A percentile compares a stretch with the other conserved stretches of the same genome.
These are phyloP conservation scores for Arizona elegans DNA, from an alignment of 2,113 vertebrate species.

Conservation along the genomic window DNA sequence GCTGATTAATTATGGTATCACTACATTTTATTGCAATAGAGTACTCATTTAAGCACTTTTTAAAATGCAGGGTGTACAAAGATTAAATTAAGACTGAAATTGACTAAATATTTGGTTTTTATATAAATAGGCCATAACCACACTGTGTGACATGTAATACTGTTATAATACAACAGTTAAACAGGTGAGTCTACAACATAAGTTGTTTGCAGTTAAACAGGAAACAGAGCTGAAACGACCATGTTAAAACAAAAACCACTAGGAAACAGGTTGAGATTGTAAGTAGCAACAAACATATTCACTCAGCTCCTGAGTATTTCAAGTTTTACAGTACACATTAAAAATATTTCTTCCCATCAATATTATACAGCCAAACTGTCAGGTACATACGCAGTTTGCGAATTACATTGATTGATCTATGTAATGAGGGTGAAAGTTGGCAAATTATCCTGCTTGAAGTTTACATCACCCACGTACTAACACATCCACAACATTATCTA, in stretches of 20 bases:
- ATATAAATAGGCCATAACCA: conserved; percentile 89
- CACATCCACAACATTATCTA: conserved; percentile 65
- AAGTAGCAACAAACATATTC: conserved; percentile 79
- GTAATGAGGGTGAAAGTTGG: conserved; percentile 71
- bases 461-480: conserved; percentile 73
- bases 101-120: conserved; percentile 93
- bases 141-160: conserved; percentile 90
- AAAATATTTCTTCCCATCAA: conserved; percentile 81
- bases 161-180: conserved; percentile 86
- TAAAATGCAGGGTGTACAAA: conserved; percentile 87
- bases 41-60: conserved; percentile 85
- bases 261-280: conserved; percentile 78
- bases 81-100: conserved; percentile 86
- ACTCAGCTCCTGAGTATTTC: conserved; percentile 85
- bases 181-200: conserved; percentile 80
- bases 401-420: conserved; percentile 79
- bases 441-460: conserved; percentile 69
- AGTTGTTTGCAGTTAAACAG: conserved; percentile 78
- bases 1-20: conserved; percentile 83
- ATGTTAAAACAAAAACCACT: conserved; percentile 79
- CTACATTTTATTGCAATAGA: conserved; percentile 86
- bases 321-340: conserved; percentile 82
- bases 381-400: conserved; percentile 74
- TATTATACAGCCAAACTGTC: conserved; percentile 79
- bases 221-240: conserved; percentile 79